Evolutionary conservation across 2,888 invertebrate species (phyloP), one percentile per base, ranked within the genome.

Genomic region (Ophonus ardosiacus): DNA sequence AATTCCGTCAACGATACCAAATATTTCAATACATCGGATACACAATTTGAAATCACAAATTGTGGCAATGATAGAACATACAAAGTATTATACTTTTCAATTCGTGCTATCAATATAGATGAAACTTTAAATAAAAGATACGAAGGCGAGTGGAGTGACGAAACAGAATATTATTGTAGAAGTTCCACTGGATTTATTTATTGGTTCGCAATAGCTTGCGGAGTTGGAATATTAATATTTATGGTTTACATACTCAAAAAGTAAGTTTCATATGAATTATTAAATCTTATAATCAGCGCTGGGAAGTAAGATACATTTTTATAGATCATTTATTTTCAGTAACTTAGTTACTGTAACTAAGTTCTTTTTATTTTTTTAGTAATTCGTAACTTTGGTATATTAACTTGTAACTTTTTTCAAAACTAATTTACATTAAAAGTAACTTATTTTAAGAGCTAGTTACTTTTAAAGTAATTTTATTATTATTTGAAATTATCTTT

Each of bases 81-180:
- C 63, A 88, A 87, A 24, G 87, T 86, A 15, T 88, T 88, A 81
- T 87, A 88, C 79, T 87, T 90, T n/a, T 88, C 88, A 7, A 89
- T 91, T 57, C 87, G 91, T 78, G 91, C 90, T n/a, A 88, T 89
- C 24, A 91, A 91, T 88, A 86, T 88, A 31, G 87, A 88, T 61
- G 88, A 86, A 21, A 86, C 86, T 57, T 7, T 10, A 2, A 68
- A 84, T 24, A 85, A 59, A 71, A 87, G 85, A 15, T 88, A 88
- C 38, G 84, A 86, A 18, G 91, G 91, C 15, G 88, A 88, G 7
- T 92, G 91, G 91, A 91, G 91, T 86, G 88, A 88, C 10, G 88
- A 88, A 84, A 85, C 89, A 4, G 86, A 89, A 83, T 87, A 87
- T 43, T 88, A 88, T 57, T 90, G 90, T 86, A 86, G 85, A 24